Conservation (phyloP, 2,888 invertebrate genomes). For the Pyrocoelia pectoralis region DNA sequence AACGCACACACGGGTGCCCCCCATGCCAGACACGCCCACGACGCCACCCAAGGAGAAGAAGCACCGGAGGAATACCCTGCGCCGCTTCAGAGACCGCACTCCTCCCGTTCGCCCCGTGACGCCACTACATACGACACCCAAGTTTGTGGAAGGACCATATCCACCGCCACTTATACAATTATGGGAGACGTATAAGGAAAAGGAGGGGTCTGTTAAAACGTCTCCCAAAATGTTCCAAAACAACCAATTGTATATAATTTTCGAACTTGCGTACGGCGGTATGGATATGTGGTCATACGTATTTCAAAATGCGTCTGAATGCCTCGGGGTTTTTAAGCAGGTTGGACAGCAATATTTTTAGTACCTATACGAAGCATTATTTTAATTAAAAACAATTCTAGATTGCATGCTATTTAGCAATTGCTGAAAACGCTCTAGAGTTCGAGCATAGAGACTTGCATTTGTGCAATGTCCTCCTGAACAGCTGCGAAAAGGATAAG, state of each 20-base stretch:
- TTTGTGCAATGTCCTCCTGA: constrained; percentile 91
- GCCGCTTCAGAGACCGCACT: too few relatives aligned
- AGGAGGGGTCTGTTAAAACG: constrained; percentile 82
- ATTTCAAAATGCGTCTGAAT: constrained; percentile 77
- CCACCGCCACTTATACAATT: constrained; percentile 77
- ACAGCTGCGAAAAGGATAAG: constrained; percentile 66
- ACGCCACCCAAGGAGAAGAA: too few relatives aligned
- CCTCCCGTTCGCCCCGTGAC: too few relatives aligned
- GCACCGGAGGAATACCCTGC: too few relatives aligned
- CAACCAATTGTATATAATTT: constrained; percentile 81
- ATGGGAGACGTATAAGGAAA: constrained; percentile 84
- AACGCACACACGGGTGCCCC: too few relatives aligned
- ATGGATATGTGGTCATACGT: constrained; percentile 82
- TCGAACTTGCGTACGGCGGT: constrained; percentile 89
- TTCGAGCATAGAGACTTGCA: constrained; percentile 98
- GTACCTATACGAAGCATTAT: too few relatives aligned
- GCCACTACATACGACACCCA: too few relatives aligned
- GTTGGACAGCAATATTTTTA: too few relatives aligned
- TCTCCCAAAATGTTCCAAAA: constrained; percentile 76
- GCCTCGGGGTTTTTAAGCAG: constrained; percentile 76
- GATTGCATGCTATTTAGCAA: constrained; percentile 84
- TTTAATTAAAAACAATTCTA: too few relatives aligned
- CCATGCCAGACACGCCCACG: too few relatives aligned
- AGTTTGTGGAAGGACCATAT: constrained; percentile 84
- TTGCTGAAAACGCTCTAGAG: constrained; percentile 82